Conservation (phyloP, 2,797 vertebrate species). For the Sebastiscus tertius region DNA sequence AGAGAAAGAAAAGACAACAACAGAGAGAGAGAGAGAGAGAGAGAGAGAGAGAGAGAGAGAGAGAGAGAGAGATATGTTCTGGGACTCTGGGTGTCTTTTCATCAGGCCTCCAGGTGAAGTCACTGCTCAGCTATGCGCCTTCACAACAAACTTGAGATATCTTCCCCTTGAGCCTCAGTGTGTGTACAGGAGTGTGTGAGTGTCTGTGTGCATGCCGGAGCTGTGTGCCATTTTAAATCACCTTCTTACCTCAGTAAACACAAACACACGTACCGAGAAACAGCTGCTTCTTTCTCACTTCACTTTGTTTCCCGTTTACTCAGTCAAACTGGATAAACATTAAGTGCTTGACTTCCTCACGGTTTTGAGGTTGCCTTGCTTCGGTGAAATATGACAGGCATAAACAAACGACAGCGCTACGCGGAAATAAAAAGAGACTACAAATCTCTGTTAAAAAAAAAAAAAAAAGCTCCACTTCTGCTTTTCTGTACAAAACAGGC, state of each 20-base stretch:
- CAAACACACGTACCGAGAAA: background rate
- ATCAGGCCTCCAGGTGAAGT: conserved; percentile 69
- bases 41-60: background rate
- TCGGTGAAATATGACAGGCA: conserved; percentile 23
- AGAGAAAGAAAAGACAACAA: background rate
- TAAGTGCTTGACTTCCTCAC: background rate
- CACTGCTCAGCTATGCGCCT: conserved; percentile 72
- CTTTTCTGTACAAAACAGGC: conserved; percentile 15
- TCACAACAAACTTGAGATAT: conserved; percentile 63
- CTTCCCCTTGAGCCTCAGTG: conserved; percentile 31
- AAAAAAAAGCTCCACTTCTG: background rate
- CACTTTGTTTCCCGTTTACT: background rate
- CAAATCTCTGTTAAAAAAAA: conserved; percentile 5
- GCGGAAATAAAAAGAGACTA: background rate
- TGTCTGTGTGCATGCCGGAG: background rate
- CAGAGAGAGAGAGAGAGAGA: background rate
- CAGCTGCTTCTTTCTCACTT: background rate
- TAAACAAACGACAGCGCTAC: conserved; percentile 19
- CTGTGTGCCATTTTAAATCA: conserved; percentile 13
- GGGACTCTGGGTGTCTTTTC: conserved; percentile 53
- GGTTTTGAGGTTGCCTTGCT: background rate
- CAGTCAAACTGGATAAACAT: background rate
- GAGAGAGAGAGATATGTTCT: conserved; percentile 14
- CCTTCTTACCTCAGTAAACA: conserved; percentile 16
- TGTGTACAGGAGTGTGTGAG: background rate